These are phyloP conservation scores for Geotrupes spiniger DNA, from an alignment of 2,888 invertebrate species.

Conservation along the genomic window DNA sequence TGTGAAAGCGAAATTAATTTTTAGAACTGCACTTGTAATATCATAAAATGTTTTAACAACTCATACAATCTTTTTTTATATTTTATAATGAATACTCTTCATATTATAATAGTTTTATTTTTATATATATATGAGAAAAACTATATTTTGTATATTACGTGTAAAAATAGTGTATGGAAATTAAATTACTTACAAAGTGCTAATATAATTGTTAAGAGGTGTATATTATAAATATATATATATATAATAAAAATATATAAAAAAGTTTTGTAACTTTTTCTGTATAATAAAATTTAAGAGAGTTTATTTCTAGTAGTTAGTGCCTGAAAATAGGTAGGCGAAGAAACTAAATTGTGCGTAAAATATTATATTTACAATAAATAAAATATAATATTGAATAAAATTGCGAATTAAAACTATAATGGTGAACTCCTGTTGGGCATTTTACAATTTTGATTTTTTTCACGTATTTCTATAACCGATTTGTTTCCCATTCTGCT, in stretches of 20 bases:
- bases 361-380: no score
- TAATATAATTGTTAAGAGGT: conserved; percentile 24
- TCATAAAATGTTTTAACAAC: conserved; percentile 18
- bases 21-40: conserved; percentile 1
- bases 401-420: neutral
- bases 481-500: conserved; percentile 38
- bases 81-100: conserved; percentile 16
- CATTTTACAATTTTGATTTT: conserved; percentile 27
- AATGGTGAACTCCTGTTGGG: conserved; percentile 11
- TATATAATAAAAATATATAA: conserved; percentile 16
- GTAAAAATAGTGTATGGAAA: conserved; percentile 17
- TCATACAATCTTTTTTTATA: conserved; percentile 19
- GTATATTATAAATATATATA: conserved; percentile 24
- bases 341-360: no score
- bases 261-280: neutral
- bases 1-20: conserved; percentile 17
- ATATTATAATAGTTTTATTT: conserved; percentile 19
- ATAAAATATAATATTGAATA: no score
- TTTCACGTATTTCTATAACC: conserved; percentile 33
- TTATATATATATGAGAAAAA: conserved; percentile 19
- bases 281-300: neutral
- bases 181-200: conserved; percentile 22
- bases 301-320: no score
- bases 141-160: conserved; percentile 23
- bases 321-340: no score